Percentiles rank a stretch among this genome's conserved stretches.
Conservation (phyloP, 2,888 invertebrate genomes). For the Orchestes rusci region DNA sequence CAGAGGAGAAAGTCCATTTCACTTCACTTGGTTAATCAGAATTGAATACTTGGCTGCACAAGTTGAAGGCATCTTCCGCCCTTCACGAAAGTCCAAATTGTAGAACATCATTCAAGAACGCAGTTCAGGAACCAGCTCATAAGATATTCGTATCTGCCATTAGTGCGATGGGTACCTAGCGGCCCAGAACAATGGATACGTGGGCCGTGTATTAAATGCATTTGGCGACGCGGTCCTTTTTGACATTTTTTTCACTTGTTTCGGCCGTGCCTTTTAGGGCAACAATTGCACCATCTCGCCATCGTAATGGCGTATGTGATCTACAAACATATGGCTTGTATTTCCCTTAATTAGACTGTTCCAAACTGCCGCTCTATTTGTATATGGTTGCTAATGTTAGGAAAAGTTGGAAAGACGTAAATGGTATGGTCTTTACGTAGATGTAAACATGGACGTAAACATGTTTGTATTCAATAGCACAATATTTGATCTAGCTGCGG, state of each 20-base stretch:
- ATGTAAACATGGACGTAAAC: no score
- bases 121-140: constrained; percentile 7
- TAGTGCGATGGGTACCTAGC: constrained; percentile 11
- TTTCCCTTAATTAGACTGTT: background rate
- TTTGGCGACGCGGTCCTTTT: constrained; percentile 21
- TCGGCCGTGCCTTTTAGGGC: constrained; percentile 15
- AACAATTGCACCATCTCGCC: background rate
- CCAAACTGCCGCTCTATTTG: no score
- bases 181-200: constrained; percentile 23
- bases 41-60: no score
- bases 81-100: no score
- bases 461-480: no score
- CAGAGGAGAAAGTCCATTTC: no score
- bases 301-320: background rate
- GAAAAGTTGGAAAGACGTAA: no score
- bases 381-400: no score
- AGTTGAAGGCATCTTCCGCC: no score
- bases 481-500: no score
- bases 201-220: constrained; percentile 23
- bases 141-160: constrained; percentile 21
- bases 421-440: no score
- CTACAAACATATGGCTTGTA: background rate
- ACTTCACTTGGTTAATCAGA: no score
- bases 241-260: constrained; percentile 16
- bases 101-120: constrained; percentile 11